These are phyloP conservation scores for Anguilla obscura DNA, from an alignment of 2,797 vertebrate genomes.

Conservation along the genomic window DNA sequence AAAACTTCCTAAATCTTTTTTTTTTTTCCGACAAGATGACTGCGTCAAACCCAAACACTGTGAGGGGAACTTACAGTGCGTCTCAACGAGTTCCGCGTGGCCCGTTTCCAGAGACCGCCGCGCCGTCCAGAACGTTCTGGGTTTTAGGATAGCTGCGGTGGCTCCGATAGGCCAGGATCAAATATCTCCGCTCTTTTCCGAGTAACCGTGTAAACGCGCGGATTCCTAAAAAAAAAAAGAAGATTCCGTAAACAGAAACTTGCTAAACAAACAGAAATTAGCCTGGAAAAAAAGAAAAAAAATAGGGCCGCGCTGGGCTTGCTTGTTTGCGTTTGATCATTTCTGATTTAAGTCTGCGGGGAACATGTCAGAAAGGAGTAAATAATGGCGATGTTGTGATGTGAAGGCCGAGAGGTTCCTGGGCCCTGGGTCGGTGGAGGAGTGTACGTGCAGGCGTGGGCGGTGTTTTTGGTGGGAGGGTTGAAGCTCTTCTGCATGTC, in stretches of 20 bases:
- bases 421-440: neutral
- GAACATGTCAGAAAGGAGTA: neutral
- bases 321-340: neutral
- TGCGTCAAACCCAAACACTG: slow-evolving; percentile 1
- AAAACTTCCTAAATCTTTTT: slow-evolving; percentile 9
- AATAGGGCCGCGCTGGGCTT: neutral
- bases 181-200: slow-evolving; percentile 20
- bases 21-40: neutral
- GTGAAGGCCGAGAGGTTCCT: slow-evolving; percentile 34
- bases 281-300: neutral
- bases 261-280: slow-evolving; percentile 65
- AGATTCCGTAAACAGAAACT: slow-evolving; percentile 53
- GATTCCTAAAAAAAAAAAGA: neutral
- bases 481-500: neutral
- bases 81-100: neutral
- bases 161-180: slow-evolving; percentile 22
- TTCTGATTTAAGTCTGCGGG: neutral
- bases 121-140: too few species aligned
- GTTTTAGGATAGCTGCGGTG: slow-evolving; percentile 25
- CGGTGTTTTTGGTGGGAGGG: neutral
- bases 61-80: neutral
- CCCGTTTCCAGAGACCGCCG: neutral
- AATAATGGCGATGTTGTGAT: neutral
- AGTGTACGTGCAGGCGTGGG: neutral
- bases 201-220: neutral